Evolutionary conservation across 2,888 invertebrate genomes (phyloP).

Genomic region (Parnassius mnemosyne): DNA sequence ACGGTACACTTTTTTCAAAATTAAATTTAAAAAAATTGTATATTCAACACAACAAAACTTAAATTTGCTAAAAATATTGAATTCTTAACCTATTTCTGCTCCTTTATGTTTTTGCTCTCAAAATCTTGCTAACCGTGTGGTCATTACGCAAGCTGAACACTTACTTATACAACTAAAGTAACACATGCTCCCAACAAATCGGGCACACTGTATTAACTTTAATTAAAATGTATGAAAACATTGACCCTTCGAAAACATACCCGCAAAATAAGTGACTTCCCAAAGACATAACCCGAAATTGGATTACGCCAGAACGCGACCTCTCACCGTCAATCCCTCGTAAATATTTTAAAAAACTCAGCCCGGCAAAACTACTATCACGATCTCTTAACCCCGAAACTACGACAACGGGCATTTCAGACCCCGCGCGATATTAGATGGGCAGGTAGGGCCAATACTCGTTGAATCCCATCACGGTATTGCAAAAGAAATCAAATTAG

Average conservation of each 20-base stretch:
- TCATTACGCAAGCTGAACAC: constrained; percentile 8
- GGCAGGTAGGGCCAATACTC: constrained; percentile 71
- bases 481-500: constrained; percentile 79
- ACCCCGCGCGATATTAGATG: constrained; percentile 59
- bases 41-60: too few relatives aligned
- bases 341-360: constrained; percentile 79
- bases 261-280: constrained; percentile 71
- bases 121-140: too few relatives aligned
- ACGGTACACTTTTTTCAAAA: too few relatives aligned
- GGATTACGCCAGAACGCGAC: constrained; percentile 70
- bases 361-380: constrained; percentile 61
- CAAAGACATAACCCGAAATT: constrained; percentile 79
- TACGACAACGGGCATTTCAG: constrained; percentile 53
- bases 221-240: constrained; percentile 70
- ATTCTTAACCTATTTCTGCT: too few relatives aligned
- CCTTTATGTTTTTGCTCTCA: too few relatives aligned
- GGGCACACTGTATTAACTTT: constrained; percentile 45
- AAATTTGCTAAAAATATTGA: too few relatives aligned
- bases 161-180: constrained; percentile 11
- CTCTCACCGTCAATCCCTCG: constrained; percentile 64
- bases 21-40: too few relatives aligned
- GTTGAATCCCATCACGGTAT: constrained; percentile 73
- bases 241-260: constrained; percentile 52
- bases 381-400: constrained; percentile 71
- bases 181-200: constrained; percentile 33